Base-by-base conservation (phyloP, 2,113 vertebrate genomes). In the Eonycteris spelaea region DNA sequence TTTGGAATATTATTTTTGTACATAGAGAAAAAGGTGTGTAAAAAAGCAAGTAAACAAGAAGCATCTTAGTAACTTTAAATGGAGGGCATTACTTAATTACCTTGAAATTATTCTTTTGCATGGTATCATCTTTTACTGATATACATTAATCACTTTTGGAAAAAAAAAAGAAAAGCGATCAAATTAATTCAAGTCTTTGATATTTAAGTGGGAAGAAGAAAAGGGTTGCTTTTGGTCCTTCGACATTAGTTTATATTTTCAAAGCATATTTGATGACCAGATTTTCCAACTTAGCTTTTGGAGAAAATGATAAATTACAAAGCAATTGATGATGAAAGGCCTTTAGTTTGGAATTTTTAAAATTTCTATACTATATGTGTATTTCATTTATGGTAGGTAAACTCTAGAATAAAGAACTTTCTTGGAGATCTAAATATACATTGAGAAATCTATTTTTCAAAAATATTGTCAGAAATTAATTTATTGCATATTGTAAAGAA, bases 221-320 rank as follows among this genome's bases (percentile, higher is more conserved):
- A 90, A 83, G 16, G 4, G 3, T 73, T 91, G 18, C 5, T 10
- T 38, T 35, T 90, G 26, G 30, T 77, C 21, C 11, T 96, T 68
- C 93, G n/a, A 71, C 43, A 15, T 71, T 68, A 77, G 71, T 92
- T 86, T 90, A 38, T 84, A 87, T 91, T 92, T 94, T 88, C n/a
- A n/a, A 73, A 89, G 4, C 7, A 71, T 59, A 24, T 43, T 78
- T 6, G 0, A 68, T 71, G 94, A 87, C 28, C 22, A 90, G 19
- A 92, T 21, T 92, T 96, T 86, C 43, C 24, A 89, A 45, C 0
- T n/a, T 71, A 35, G 19, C 4, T 86, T 94, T 92, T 73, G 88
- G 7, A 90, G 53, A 55, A 94, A 89, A 65, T 55, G 16, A n/a
- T 19, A 84, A 73, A 65, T 65, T 83, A 67, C 7, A 77, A 65